Conservation (phyloP, 35 echinoderm and acorn worm genomes). For the Lytechinus variegatus region DNA sequence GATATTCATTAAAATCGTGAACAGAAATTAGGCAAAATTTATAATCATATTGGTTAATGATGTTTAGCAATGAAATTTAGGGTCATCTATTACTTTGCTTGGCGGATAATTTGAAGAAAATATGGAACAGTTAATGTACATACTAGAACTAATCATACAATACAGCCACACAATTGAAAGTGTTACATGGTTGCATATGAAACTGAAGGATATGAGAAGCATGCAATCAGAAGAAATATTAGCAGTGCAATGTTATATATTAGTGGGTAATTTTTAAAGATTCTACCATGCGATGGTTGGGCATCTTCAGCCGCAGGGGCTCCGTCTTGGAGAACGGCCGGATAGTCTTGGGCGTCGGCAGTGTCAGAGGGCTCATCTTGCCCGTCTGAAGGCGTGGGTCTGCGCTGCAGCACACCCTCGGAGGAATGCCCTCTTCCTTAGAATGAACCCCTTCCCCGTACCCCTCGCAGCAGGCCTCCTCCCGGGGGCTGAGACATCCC, state of each 20-base stretch:
- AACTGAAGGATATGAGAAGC: not conserved
- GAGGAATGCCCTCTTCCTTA: constrained; percentile 10
- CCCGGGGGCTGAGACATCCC: not conserved
- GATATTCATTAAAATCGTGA: too few relatives aligned
- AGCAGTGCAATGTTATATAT: not conserved
- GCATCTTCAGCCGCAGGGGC: constrained; percentile 80
- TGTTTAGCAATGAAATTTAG: too few relatives aligned
- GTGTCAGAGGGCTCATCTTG: constrained; percentile 69
- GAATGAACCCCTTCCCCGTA: not conserved
- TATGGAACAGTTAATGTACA: too few relatives aligned
- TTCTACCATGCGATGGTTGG: constrained; percentile 86
- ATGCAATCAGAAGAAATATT: not conserved
- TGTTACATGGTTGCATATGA: not conserved
- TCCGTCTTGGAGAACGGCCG: constrained; percentile 90
- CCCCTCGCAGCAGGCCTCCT: not conserved
- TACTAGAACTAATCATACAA: not conserved
- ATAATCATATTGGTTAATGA: too few relatives aligned
- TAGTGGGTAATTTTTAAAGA: not conserved
- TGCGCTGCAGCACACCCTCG: not conserved
- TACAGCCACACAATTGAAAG: not conserved
- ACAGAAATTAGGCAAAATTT: too few relatives aligned
- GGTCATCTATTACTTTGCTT: too few relatives aligned
- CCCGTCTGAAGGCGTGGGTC: constrained; percentile 16
- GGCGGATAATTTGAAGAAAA: too few relatives aligned
- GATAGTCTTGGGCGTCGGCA: constrained; percentile 94